Base-by-base conservation (phyloP, 2,797 vertebrate genomes). In the Microctenopoma stevenorrisi region DNA sequence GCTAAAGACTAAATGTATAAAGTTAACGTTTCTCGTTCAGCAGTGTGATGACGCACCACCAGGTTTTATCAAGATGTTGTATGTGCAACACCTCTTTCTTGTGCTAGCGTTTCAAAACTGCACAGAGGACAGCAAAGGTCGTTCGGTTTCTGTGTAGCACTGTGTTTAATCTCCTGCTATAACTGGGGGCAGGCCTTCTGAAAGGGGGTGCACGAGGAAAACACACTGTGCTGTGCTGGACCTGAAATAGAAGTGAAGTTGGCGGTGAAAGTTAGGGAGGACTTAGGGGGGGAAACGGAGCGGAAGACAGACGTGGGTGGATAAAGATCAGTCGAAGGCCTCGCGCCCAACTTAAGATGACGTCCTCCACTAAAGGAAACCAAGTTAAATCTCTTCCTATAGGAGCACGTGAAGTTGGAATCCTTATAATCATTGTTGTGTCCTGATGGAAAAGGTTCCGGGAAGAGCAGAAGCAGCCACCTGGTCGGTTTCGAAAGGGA, bases 121-220 rank as follows among this genome's bases (percentile, higher is more conserved):
- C 68, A 11, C 77, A 78, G 76, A 86, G 86, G 91, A 93, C 89
- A 55, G 73, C 53, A 68, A 77, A 86, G 91, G 88, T 88, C 59
- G 46, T 67, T 59, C 10, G 1, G 71, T 67, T 64, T 68, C 47
- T 65, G 64, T 57, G 52, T 28, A 43, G 53, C 47, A 2, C 49
- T 38, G 63, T 11, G 68, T 75, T 74, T 86, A 90, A 90, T 89
- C 84, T 79, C 82, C 75, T 66, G 74, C 72, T 69, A 43, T 72
- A 71, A 73, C 73, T 30, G 67, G 71, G 46, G 59, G 73, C 12
- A 13, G 65, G 80, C 26, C 62, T 69, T 67, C 30, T 64, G 54
- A 72, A 68, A 72, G 76, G 83, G 82, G 81, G 78, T 81, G 71
- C 79, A 82, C 48, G 72, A 68, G 69, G 68, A 76, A 71, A 70